Evolutionary conservation across 2,888 invertebrate species (phyloP), one percentile per base, ranked within the genome.

Genomic region (Melangyna quadrimaculata): DNA sequence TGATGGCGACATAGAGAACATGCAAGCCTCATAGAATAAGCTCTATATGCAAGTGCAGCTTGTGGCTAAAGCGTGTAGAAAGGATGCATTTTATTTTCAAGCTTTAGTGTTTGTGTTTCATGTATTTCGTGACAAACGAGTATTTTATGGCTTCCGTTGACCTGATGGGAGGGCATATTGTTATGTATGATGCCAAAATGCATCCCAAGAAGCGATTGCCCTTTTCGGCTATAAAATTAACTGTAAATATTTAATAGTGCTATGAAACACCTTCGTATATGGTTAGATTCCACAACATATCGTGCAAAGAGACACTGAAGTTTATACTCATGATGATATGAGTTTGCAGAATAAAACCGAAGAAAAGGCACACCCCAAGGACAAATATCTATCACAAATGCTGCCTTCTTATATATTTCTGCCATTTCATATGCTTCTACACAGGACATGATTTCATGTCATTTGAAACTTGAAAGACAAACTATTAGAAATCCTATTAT

Each of bases 81-180:
- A 63, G 55, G 69, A 73, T 86, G 59, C 63, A 80, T 55, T 83
- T 70, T 37, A 65, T 55, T 55, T 55, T 48, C 8, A n/a, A 78
- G 48, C 78, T 84, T 67, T 45, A 75, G 86, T 80, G 43, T 74
- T 57, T 82, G 69, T 74, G 55, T 63, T 57, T 63, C 83, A 88
- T 88, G 91, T 90, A 90, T 91, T 91, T 91, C 91, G 91, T 91
- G 91, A 91, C 91, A 91, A 91, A 91, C 91, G 91, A 91, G 91
- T 88, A 90, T 91, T 91, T 91, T 91, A 91, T 91, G 89, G 91
- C 90, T 91, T 91, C 91, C 92, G 91, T 91, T 91, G 91, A 91
- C 92, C 91, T 90, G n/a, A n/a, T n/a, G n/a, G 89, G 61, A n/a
- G 61, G 65, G 29, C 65, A 65, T 67, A 12, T 48, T 48, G 67